A percentile compares a stretch with the other conserved stretches of the same genome.
Conservation (phyloP, 2,888 invertebrate genomes). For the Hypolimnas misippus region DNA sequence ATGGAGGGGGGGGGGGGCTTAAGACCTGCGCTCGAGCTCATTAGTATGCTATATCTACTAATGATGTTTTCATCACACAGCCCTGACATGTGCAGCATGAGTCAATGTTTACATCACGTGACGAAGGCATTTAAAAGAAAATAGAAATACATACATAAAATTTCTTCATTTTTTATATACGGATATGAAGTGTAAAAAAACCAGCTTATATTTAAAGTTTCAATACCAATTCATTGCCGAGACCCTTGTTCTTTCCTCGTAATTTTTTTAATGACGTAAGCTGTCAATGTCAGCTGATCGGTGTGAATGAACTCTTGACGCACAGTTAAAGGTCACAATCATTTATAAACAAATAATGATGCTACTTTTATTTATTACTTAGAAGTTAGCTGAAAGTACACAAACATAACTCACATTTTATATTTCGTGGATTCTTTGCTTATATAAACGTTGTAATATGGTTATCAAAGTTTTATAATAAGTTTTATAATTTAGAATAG, state of each 20-base stretch:
- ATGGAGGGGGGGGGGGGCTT: too few species aligned
- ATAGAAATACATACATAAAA: not conserved
- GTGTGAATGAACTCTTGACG: slow-evolving; percentile 24
- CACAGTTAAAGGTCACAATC: slow-evolving; percentile 17
- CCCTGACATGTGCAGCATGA: slow-evolving; percentile 19
- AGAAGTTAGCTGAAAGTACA: not conserved
- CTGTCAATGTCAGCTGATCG: slow-evolving; percentile 35
- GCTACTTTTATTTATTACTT: not conserved
- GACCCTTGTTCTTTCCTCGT: not conserved
- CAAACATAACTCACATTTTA: too few species aligned
- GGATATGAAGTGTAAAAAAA: too few species aligned
- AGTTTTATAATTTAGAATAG: too few species aligned
- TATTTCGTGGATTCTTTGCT: too few species aligned
- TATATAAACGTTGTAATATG: too few species aligned
- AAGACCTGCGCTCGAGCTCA: too few species aligned
- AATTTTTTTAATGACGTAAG: slow-evolving; percentile 19
- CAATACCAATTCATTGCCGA: not conserved
- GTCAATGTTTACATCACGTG: slow-evolving; percentile 38
- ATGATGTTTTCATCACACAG: not conserved
- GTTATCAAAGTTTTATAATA: too few species aligned
- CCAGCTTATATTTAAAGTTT: too few species aligned
- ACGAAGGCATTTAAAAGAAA: not conserved
- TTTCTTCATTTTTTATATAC: too few species aligned
- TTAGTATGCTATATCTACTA: not conserved
- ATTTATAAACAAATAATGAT: not conserved